Base-by-base conservation (phyloP, 2,888 invertebrate species). In the Anthophora plumipes region DNA sequence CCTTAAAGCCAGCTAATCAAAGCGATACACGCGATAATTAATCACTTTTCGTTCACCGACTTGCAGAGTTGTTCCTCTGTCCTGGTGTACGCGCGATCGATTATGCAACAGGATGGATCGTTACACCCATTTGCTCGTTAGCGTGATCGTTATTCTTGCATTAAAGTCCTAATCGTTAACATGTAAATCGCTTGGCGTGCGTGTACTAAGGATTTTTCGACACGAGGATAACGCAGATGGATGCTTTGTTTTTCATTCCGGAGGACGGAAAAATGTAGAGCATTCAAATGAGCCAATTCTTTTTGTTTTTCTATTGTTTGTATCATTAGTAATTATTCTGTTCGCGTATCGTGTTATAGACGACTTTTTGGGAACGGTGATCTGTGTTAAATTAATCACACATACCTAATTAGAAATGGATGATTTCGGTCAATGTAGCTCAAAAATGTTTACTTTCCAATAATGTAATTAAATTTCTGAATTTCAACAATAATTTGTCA, bases 1-100 rank as follows among this genome's bases (percentile, higher is more conserved):
- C 55, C 64, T 77, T 55, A 14, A 11, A 59, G 31, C 46, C 55
- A 3, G 55, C 71, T 75, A 77, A 83, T 82, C 77, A 57, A 80
- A 67, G 57, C 77, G 73, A 57, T 66, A 52, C 59, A 61, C 50
- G 46, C 25, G 50, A 64, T 80, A 82, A 82, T 82, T 80, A 80
- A 82, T 82, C 57, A 73, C 66, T 73, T 77, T 70, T 66, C 73
- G 61, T 72, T 69, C 57, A 48, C 64, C 52, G 60, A 43, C 55
- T 20, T 43, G 31, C 31, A 31, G 5, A 43, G 11, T 25, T 61
- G 59, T 78, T 79, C 59, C 52, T 74, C 39, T 68, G 22, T 37
- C 37, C 31, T 31, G 31, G 20, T 50, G 31, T 48, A 17, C 43
- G 41, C 66, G 54, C 43, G 52, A 77, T 67, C 59, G 52, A 41